Evolutionary conservation across 2,888 invertebrate genomes (phyloP).

Genomic region (Drosophila infuscata): DNA sequence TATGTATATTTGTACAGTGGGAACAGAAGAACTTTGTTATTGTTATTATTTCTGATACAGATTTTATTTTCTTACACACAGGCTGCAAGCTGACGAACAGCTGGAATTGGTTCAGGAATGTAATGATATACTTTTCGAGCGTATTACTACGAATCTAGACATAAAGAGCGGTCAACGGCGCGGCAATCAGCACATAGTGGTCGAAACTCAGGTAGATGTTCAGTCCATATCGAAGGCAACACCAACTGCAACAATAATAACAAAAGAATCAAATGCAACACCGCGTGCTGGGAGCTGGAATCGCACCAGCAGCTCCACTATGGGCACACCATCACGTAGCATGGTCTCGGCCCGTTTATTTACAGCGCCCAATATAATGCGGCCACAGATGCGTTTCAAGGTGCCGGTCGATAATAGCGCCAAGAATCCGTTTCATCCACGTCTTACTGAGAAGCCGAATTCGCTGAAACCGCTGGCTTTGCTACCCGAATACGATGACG

Average conservation of each 20-base stretch:
- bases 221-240: conserved; percentile 17
- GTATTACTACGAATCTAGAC: conserved; percentile 91
- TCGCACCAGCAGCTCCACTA: conserved; percentile 50
- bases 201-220: conserved; percentile 84
- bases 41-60: background rate
- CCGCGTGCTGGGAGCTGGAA: conserved; percentile 88
- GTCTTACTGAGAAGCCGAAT: conserved; percentile 94
- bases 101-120: conserved; percentile 92
- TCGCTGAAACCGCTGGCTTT: conserved; percentile 92
- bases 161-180: conserved; percentile 87
- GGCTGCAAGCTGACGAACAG: conserved; percentile 88
- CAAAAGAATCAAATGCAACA: conserved; percentile 29
- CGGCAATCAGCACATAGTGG: conserved; percentile 85
- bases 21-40: background rate
- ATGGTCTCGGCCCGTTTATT: conserved; percentile 85
- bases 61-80: conserved; percentile 34
- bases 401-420: conserved; percentile 93
- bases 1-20: background rate
- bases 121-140: conserved; percentile 93
- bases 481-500: conserved; percentile 89
- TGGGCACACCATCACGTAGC: conserved; percentile 32
- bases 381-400: conserved; percentile 94
- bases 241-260: conserved; percentile 1
- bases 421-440: conserved; percentile 91
- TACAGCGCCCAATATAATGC: conserved; percentile 89